phyloP scores from a whole-genome alignment of 2,113 vertebrate genomes.

The Syngnathus floridae region DNA sequence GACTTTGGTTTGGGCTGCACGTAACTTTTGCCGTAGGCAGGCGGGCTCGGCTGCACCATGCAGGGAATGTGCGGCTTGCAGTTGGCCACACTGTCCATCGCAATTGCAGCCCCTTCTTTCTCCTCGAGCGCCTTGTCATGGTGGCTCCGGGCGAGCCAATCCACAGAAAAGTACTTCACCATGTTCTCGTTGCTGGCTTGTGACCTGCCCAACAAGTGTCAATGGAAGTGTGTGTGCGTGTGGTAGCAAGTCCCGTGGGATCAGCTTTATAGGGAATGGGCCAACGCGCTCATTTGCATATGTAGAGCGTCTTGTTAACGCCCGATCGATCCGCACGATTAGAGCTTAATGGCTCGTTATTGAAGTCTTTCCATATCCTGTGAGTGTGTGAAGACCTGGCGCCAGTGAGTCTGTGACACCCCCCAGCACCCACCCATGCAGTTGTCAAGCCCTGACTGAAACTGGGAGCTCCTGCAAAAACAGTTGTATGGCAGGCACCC shows the following conservation, averaged over 20 bases:
- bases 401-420: slow-evolving; percentile 67
- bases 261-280: slow-evolving; percentile 31
- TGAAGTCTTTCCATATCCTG: slow-evolving; percentile 73
- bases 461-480: slow-evolving; percentile 16
- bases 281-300: slow-evolving; percentile 53
- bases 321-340: slow-evolving; percentile 70
- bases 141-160: slow-evolving; percentile 80
- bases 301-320: slow-evolving; percentile 61
- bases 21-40: slow-evolving; percentile 49
- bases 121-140: background rate
- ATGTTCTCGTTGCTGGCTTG: slow-evolving; percentile 41
- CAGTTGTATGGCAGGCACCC: slow-evolving; percentile 19
- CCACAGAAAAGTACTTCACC: slow-evolving; percentile 73
- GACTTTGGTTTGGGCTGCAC: slow-evolving; percentile 61
- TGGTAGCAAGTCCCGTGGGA: background rate
- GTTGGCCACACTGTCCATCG: background rate
- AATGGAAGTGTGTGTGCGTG: slow-evolving; percentile 19
- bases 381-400: slow-evolving; percentile 72
- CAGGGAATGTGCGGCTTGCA: slow-evolving; percentile 64
- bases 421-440: slow-evolving; percentile 34
- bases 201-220: slow-evolving; percentile 23
- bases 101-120: background rate
- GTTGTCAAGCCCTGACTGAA: slow-evolving; percentile 50
- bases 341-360: slow-evolving; percentile 72
- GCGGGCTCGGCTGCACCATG: slow-evolving; percentile 61